Evolutionary conservation across 2,888 invertebrate genomes (phyloP), one percentile per base, ranked within the genome.

Genomic region (Neoitamus cyanurus): DNA sequence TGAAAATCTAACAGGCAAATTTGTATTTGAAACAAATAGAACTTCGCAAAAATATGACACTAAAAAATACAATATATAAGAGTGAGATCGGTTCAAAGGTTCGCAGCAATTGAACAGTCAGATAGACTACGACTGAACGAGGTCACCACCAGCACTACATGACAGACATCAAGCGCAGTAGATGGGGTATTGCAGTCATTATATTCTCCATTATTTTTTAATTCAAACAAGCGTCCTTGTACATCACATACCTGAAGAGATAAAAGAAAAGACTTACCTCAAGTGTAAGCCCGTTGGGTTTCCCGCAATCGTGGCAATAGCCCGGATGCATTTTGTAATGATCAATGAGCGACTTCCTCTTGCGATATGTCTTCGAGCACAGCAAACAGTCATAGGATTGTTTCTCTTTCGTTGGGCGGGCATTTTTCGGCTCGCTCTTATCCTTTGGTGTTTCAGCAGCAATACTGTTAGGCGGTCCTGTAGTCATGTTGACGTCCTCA

Each of bases 261-360:
- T 7, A 58, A 20, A 58, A 58, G 0, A 58, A 20, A 11, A 7
- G 3, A 80, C 86, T 87, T 85, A 91, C 91, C 89, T 91, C 90
- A 34, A 91, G 86, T 4, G 90, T 89, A 20, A 89, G 89, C 68
- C 91, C 91, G 87, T 90, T 90, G 9, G 90, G 89, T 86, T 90
- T 89, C 0, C 91, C 91, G 86, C 91, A 91, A 87, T 91, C 91
- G 85, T 91, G 91, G 83, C 91, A 91, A 86, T 87, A 90, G 9
- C 91, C 91, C 0, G 91, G 91, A 89, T 91, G 91, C 85, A 90
- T 89, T 87, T 91, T 91, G 80, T 90, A 91, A 86, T 91, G 91
- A 87, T 91, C 90, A 75, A 91, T 87, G 68, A 91, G 87, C 0
- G 91, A 91, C 87, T 91, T 91, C 28, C 91, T 88, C 86, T 91